phyloP scores from a whole-genome alignment of 1,140 invertebrate species.

The Amyelois transitella region DNA sequence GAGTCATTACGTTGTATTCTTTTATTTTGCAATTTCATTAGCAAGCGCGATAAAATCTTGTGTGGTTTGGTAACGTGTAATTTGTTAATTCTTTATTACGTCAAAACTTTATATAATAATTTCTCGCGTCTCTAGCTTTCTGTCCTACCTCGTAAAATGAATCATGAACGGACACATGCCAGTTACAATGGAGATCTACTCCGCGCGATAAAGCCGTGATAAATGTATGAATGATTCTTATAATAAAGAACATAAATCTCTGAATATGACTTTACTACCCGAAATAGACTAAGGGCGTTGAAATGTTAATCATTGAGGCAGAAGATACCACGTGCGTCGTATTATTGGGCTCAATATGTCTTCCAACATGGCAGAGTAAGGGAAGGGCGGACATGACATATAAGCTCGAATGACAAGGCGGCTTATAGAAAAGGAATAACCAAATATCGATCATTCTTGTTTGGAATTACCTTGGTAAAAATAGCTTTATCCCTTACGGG shows the following conservation, averaged over 20 bases:
- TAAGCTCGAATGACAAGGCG: background rate
- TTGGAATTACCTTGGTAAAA: too few relatives aligned
- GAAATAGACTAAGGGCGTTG: background rate
- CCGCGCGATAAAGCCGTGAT: background rate
- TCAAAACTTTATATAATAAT: too few relatives aligned
- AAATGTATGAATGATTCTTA: background rate
- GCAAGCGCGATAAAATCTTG: background rate
- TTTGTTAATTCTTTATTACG: too few relatives aligned
- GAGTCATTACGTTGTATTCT: background rate
- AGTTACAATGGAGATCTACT: too few relatives aligned
- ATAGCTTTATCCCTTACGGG: too few relatives aligned
- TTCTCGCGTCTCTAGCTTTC: too few relatives aligned
- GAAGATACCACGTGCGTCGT: background rate
- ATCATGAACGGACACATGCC: too few relatives aligned
- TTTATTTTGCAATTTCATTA: background rate
- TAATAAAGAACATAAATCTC: background rate
- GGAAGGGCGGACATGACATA: background rate
- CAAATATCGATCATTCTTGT: too few relatives aligned
- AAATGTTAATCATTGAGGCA: background rate
- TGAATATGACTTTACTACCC: background rate
- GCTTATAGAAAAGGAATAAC: background rate
- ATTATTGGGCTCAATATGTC: background rate
- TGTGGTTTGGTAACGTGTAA: too few relatives aligned
- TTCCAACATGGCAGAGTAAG: background rate
- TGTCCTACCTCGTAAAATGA: too few relatives aligned